phyloP scores from a whole-genome alignment of 2,888 invertebrate genomes.

The Watsonalla binaria region DNA sequence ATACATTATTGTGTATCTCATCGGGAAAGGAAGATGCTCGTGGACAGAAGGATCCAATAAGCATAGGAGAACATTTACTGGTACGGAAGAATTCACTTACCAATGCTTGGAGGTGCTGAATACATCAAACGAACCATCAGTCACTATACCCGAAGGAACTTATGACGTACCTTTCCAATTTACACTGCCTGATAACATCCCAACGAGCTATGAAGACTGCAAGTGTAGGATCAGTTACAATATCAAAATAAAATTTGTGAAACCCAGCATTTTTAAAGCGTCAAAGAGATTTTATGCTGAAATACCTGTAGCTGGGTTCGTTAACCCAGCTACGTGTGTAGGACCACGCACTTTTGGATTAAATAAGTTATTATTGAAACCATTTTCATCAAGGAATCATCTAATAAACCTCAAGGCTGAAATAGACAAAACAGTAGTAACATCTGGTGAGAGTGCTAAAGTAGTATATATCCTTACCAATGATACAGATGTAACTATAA shows the following conservation, averaged over 20 bases:
- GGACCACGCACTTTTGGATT: not conserved
- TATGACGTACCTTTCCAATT: conserved; percentile 23
- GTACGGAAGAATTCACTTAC: conserved; percentile 13
- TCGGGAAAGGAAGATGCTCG: conserved; percentile 8
- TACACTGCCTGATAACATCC: conserved; percentile 19
- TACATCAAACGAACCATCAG: not conserved
- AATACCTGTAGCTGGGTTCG: not conserved
- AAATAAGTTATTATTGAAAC: not conserved
- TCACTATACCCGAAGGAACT: conserved; percentile 6
- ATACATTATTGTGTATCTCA: conserved; percentile 8
- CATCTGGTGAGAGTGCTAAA: conserved; percentile 12
- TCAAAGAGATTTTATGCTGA: conserved; percentile 20
- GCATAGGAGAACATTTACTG: not conserved
- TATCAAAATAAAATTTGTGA: conserved; percentile 23
- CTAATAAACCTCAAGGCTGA: conserved; percentile 9
- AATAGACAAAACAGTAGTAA: conserved; percentile 8
- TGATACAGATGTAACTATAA: conserved; percentile 8
- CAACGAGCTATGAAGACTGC: conserved; percentile 13
- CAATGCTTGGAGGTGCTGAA: not conserved
- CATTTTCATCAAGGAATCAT: not conserved
- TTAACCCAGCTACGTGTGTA: not conserved
- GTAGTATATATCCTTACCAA: conserved; percentile 9
- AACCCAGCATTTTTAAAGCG: conserved; percentile 16
- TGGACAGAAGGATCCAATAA: not conserved
- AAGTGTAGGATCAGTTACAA: conserved; percentile 2